Conservation (phyloP, 2,888 invertebrate species). For the Hoplodrina ambigua region DNA sequence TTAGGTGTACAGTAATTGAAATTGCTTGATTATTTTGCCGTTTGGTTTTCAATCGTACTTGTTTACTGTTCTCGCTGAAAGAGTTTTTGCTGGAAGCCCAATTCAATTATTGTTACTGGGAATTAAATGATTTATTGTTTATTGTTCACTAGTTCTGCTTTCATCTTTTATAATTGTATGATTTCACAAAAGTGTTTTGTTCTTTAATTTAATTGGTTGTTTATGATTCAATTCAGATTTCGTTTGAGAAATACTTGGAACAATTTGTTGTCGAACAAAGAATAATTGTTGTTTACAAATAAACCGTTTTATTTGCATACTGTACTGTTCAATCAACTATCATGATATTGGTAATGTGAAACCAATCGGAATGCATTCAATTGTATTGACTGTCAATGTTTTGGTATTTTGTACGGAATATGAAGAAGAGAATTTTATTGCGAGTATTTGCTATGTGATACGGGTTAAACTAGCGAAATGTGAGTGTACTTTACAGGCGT, state of each 20-base stretch:
- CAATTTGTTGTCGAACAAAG: neutral
- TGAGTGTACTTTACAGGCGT: too few species aligned
- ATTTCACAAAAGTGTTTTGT: neutral
- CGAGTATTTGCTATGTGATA: too few species aligned
- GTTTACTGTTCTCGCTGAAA: slow-evolving; percentile 4
- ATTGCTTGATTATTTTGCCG: slow-evolving; percentile 39
- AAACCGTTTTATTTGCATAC: slow-evolving; percentile 10
- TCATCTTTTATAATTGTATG: neutral
- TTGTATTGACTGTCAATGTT: slow-evolving; percentile 8
- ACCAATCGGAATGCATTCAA: slow-evolving; percentile 22
- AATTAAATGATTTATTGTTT: slow-evolving; percentile 17
- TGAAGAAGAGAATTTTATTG: neutral
- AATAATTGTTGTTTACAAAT: slow-evolving; percentile 7
- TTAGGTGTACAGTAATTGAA: slow-evolving; percentile 45
- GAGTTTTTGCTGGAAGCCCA: slow-evolving; percentile 11
- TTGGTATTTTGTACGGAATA: neutral
- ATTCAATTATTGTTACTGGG: slow-evolving; percentile 20
- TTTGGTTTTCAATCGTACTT: slow-evolving; percentile 15
- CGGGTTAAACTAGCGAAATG: too few species aligned
- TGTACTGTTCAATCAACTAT: slow-evolving; percentile 21
- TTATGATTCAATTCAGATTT: neutral
- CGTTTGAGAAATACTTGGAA: neutral
- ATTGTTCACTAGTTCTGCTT: neutral
- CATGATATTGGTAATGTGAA: slow-evolving; percentile 9
- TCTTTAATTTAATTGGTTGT: slow-evolving; percentile 9